Conservation (phyloP, 2,113 vertebrate species). For the Pitta sordida region DNA sequence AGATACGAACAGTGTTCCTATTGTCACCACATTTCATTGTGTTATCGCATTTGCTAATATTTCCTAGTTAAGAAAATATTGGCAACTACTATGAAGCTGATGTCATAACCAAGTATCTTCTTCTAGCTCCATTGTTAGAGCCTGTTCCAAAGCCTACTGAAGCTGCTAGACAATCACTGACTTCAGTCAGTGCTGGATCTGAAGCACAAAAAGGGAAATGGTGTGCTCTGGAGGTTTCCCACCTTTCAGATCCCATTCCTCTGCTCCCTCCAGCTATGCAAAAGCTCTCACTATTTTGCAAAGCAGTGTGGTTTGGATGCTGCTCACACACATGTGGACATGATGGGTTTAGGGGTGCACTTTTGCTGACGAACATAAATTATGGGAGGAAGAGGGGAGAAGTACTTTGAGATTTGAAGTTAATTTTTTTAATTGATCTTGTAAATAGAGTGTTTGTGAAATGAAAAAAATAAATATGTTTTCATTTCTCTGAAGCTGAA, state of each 20-base stretch:
- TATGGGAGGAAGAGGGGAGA: not conserved
- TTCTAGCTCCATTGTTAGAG: not conserved
- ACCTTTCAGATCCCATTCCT: constrained; percentile 22
- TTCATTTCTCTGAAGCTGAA: constrained; percentile 10
- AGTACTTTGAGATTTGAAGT: constrained; percentile 1
- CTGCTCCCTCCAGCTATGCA: not conserved
- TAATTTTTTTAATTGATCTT: not conserved
- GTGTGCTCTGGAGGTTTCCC: not conserved
- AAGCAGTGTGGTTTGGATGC: constrained; percentile 24
- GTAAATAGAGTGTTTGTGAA: not conserved
- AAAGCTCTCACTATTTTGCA: not conserved
- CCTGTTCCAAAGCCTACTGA: not conserved
- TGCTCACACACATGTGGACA: not conserved
- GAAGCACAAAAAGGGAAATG: not conserved
- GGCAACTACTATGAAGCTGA: constrained; percentile 11
- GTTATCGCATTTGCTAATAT: constrained; percentile 64
- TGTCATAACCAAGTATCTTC: constrained; percentile 8
- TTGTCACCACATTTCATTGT: constrained; percentile 57
- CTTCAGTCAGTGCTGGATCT: not conserved
- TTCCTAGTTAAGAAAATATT: constrained; percentile 57
- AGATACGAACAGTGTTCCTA: constrained; percentile 66
- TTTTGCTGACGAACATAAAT: constrained; percentile 56
- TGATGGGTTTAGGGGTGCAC: constrained; percentile 6
- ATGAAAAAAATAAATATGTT: not conserved
- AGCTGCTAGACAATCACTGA: not conserved